Percentiles rank a stretch among this genome's conserved stretches.
phyloP scores from a whole-genome alignment of 2,888 invertebrate species.

The Megaustenia siamemsis region DNA sequence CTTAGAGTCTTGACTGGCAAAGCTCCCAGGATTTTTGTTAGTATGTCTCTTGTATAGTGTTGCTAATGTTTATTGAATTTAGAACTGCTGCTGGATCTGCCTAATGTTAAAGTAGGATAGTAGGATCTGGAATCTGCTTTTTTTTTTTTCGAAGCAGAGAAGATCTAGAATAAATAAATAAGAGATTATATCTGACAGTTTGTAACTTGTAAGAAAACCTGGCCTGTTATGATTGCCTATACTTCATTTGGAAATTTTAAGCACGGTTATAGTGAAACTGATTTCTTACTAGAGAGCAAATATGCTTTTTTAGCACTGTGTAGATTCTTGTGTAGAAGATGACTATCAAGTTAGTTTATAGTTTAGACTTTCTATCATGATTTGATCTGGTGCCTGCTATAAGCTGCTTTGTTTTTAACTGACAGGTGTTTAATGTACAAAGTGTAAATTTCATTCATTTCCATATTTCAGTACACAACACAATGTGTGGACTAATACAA shows the following conservation, averaged over 20 bases:
- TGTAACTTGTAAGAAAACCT: too few species aligned
- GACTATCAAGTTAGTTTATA: too few species aligned
- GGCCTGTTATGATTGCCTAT: too few species aligned
- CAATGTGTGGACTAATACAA: neutral
- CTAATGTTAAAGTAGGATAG: too few species aligned
- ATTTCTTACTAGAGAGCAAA: too few species aligned
- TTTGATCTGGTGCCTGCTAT: conserved; percentile 7
- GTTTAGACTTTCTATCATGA: too few species aligned
- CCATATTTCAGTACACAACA: neutral
- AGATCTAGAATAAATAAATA: neutral
- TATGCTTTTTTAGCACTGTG: too few species aligned
- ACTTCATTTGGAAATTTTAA: too few species aligned
- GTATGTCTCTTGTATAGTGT: neutral
- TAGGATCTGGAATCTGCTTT: neutral
- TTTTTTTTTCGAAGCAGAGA: neutral
- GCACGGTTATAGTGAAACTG: too few species aligned
- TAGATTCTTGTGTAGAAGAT: too few species aligned
- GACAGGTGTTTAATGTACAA: conserved; percentile 16
- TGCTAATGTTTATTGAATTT: neutral
- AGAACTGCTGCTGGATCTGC: neutral
- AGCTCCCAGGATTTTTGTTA: neutral
- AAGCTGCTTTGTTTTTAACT: neutral
- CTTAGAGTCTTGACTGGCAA: neutral
- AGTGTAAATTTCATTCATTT: conserved; percentile 3
- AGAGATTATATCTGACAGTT: too few species aligned